These are phyloP conservation scores for Micronycteris hirsuta DNA, from an alignment of 2,113 vertebrate species.

Conservation along the genomic window DNA sequence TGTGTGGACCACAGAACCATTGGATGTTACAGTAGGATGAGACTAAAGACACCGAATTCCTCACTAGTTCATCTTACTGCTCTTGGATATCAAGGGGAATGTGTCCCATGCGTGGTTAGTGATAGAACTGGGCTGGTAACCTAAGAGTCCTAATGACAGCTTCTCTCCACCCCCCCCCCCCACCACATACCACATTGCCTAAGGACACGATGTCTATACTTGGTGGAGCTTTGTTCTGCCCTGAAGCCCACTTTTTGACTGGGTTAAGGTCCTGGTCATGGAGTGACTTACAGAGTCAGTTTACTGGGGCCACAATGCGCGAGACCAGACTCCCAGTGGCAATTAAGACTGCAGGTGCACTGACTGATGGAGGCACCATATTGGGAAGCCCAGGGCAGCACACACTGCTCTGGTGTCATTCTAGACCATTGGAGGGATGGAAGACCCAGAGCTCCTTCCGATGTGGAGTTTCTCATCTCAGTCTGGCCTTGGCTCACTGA, in stretches of 20 bases:
- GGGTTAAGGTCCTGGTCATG: background rate
- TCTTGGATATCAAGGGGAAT: background rate
- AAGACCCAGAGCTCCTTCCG: background rate
- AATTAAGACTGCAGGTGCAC: accelerated
- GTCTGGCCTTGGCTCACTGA: background rate
- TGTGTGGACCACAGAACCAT: background rate
- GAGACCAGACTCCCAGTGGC: background rate
- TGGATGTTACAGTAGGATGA: background rate
- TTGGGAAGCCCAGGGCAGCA: background rate
- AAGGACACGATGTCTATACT: background rate
- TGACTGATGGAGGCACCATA: accelerated
- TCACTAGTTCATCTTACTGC: background rate
- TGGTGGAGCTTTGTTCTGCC: background rate
- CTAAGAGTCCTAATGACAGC: background rate
- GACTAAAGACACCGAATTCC: background rate
- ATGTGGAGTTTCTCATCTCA: background rate
- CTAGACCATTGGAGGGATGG: accelerated
- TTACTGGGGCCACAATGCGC: background rate
- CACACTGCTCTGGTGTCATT: accelerated
- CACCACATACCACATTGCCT: background rate
- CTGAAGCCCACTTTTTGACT: background rate
- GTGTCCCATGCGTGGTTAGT: background rate
- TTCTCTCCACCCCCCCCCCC: accelerated
- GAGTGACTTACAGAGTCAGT: background rate
- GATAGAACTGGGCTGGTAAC: background rate